A percentile compares a stretch with the other conserved stretches of the same genome.
Evolutionary conservation across 2,888 invertebrate species (phyloP).

Genomic region (Liopterus haemorrhoidalis): DNA sequence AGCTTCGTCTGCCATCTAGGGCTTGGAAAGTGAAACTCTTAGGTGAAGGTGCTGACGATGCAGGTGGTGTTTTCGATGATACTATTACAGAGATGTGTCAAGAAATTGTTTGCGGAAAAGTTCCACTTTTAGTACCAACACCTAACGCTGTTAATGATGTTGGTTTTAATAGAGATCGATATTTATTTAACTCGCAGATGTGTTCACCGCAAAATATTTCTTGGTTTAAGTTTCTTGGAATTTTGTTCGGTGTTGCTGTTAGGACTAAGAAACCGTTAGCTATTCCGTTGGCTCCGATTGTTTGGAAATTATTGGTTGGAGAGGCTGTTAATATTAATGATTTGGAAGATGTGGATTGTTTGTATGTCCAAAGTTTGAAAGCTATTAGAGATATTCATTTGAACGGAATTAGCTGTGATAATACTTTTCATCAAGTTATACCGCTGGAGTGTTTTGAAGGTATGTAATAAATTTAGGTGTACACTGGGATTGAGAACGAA

Average conservation of each 20-base stretch:
- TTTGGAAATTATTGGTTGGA: slow-evolving; percentile 59
- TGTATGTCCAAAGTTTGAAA: slow-evolving; percentile 54
- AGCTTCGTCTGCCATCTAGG: slow-evolving; percentile 55
- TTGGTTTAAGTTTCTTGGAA: slow-evolving; percentile 56
- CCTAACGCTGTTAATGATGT: slow-evolving; percentile 58
- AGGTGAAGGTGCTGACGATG: slow-evolving; percentile 63
- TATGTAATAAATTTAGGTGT: slow-evolving; percentile 11
- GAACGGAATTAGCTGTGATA: slow-evolving; percentile 53
- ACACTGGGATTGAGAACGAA: too few species aligned
- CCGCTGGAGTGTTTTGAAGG: slow-evolving; percentile 58
- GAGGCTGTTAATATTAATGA: slow-evolving; percentile 55
- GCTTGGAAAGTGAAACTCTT: slow-evolving; percentile 63
- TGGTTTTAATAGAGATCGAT: slow-evolving; percentile 58
- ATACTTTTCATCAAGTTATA: slow-evolving; percentile 57
- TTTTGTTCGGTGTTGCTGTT: slow-evolving; percentile 58
- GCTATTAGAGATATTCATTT: slow-evolving; percentile 56
- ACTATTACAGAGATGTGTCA: slow-evolving; percentile 64
- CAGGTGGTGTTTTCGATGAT: slow-evolving; percentile 64
- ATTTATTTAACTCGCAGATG: slow-evolving; percentile 55
- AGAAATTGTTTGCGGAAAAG: slow-evolving; percentile 54
- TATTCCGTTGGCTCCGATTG: slow-evolving; percentile 55
- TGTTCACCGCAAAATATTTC: slow-evolving; percentile 50
- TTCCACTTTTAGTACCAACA: slow-evolving; percentile 55
- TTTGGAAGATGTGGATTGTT: slow-evolving; percentile 55
- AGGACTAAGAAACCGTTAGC: slow-evolving; percentile 62